A percentile compares a stretch with the other conserved stretches of the same genome.
These are phyloP conservation scores for Pseudomyrmex dendroicus DNA, from an alignment of 1,140 invertebrate species.

Conservation along the genomic window DNA sequence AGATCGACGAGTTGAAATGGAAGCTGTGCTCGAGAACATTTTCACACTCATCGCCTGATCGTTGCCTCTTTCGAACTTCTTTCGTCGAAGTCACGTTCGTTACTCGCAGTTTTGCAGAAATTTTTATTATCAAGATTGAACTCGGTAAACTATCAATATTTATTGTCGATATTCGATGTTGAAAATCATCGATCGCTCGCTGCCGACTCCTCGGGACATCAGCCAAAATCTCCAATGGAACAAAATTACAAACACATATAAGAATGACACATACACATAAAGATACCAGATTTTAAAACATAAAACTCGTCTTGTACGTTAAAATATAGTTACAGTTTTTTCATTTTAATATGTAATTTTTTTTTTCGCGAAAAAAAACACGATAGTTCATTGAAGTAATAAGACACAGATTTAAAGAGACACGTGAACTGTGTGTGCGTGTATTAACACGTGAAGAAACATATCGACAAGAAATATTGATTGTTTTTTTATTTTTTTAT, in stretches of 20 bases:
- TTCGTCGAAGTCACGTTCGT: background rate
- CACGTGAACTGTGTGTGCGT: background rate
- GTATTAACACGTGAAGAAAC: background rate
- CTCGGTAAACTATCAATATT: slow-evolving; percentile 33
- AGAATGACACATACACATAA: background rate
- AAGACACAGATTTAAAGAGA: background rate
- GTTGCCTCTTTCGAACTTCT: background rate
- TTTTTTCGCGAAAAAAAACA: background rate
- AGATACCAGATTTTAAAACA: background rate
- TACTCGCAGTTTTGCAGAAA: background rate
- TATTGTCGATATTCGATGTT: slow-evolving; percentile 16
- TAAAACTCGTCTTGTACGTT: too few relatives aligned
- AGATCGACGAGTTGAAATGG: background rate
- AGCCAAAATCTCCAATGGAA: background rate
- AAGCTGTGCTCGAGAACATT: background rate
- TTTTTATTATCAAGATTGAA: background rate
- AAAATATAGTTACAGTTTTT: too few relatives aligned
- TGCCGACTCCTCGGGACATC: background rate
- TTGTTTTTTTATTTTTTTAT: background rate
- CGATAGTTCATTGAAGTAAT: background rate
- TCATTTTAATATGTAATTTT: background rate
- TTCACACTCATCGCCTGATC: background rate
- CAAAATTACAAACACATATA: background rate
- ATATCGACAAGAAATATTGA: slow-evolving; percentile 36
- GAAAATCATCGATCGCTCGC: background rate